phyloP scores from a whole-genome alignment of 35 echinoderm and acorn worm genomes.

The Apostichopus japonicus region DNA sequence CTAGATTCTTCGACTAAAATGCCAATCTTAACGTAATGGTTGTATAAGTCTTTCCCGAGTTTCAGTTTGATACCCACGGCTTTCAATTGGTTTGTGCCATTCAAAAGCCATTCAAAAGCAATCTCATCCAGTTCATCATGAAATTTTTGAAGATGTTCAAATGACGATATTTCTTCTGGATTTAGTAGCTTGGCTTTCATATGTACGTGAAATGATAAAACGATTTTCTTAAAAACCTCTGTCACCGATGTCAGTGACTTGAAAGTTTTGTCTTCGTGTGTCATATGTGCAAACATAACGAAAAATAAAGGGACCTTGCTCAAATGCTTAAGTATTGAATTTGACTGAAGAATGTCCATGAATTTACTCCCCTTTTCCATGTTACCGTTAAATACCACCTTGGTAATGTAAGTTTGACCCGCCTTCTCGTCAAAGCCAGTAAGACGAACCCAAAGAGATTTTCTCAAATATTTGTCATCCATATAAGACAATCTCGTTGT shows the following conservation, averaged over 20 bases:
- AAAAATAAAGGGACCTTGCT: neutral
- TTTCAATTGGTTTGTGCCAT: neutral
- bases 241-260: neutral
- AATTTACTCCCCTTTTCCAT: neutral
- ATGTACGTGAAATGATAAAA: neutral
- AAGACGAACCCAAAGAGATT: neutral
- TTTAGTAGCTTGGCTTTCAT: neutral
- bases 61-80: neutral
- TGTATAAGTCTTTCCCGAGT: neutral
- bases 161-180: too few species aligned
- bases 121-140: neutral
- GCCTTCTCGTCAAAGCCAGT: neutral
- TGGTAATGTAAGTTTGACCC: neutral
- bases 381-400: neutral
- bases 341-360: neutral
- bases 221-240: neutral
- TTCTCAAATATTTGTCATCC: too few species aligned
- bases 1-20: conserved; percentile 30
- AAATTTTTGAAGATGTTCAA: neutral
- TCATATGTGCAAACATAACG: conserved; percentile 3
- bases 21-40: neutral
- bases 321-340: neutral
- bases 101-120: neutral
- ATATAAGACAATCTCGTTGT: neutral
- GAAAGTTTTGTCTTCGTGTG: neutral